Evolutionary conservation across 2,888 invertebrate genomes (phyloP), one percentile per base, ranked within the genome.

Genomic region (Mythimna albipuncta): DNA sequence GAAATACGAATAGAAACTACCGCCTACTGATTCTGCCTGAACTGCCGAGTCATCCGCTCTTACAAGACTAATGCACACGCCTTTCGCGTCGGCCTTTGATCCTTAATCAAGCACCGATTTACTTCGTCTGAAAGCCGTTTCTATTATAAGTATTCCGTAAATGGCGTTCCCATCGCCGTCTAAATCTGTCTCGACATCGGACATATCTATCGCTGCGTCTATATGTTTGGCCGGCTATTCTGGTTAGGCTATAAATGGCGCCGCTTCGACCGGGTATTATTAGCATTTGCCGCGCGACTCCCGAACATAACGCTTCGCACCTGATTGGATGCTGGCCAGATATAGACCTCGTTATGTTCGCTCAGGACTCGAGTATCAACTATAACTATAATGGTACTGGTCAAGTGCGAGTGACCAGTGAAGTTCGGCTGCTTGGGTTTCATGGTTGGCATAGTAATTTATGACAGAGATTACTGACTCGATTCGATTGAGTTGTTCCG

Each of bases 261-360:
- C 87, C 89, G 91, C 91, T 91, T 91, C 91, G 89, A 88, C 85
- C 87, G 88, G 85, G 87, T 95, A 95, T 94, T 90, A 93, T 94
- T 94, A 94, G 95, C 93, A 90, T 91, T 94, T 92, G 93, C 91
- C 92, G 91, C 92, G 91, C 92, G 89, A 89, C 87, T 88, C 87
- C 88, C 89, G 89, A 88, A 89, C 89, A 90, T 91, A 90, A 87
- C 86, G 85, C 91, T 93, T 93, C 91, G 92, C 94, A 94, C 94
- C 94, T 94, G 94, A 94, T 95, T 95, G 95, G 95, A 93, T 82
- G 83, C 69, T 82, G 79, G 95, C 95, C 95, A 95, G 93, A 86
- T 87, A 89, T 89, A 88, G 87, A 87, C 87, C 88, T 89, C 85
- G 89, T 91, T 92, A 91, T 85, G 81, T 66, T 82, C 69, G 75